Conservation (phyloP, 2,888 invertebrate genomes). For the Habrosyne pyritoides region DNA sequence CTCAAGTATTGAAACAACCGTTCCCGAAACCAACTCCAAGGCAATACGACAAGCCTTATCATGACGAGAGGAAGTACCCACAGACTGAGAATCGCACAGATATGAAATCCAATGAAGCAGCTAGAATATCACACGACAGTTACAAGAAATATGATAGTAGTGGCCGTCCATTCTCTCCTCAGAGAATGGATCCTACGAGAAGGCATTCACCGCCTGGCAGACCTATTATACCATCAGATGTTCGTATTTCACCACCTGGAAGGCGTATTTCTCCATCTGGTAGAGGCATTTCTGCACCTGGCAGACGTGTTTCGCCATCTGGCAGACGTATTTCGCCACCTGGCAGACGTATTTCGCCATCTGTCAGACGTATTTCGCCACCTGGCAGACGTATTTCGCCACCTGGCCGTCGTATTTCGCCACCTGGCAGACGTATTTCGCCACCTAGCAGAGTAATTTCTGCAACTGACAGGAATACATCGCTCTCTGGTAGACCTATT, state of each 20-base stretch:
- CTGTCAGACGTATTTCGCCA: slow-evolving; percentile 23
- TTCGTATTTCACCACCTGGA: slow-evolving; percentile 2
- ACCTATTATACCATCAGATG: slow-evolving; percentile 15
- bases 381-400: slow-evolving; percentile 28
- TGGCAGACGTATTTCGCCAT: slow-evolving; percentile 10
- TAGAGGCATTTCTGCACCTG: slow-evolving; percentile 4
- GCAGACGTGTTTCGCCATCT: slow-evolving; percentile 12
- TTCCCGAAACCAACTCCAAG: slow-evolving; percentile 14
- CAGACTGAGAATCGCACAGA: slow-evolving; percentile 27
- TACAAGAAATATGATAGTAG: slow-evolving; percentile 15
- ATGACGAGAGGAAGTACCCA: slow-evolving; percentile 36
- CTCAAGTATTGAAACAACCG: slow-evolving; percentile 27
- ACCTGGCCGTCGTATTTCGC: slow-evolving; percentile 20
- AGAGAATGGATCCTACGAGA: slow-evolving; percentile 27
- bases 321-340: slow-evolving; percentile 16
- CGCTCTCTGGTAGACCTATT: slow-evolving; percentile 18
- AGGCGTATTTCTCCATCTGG: slow-evolving; percentile 17
- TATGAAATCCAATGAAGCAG: slow-evolving; percentile 4
- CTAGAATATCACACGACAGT: slow-evolving; percentile 25
- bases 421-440: slow-evolving; percentile 10
- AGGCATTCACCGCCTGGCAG: slow-evolving; percentile 21
- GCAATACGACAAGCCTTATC: slow-evolving; percentile 29
- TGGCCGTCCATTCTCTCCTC: background rate
- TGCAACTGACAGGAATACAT: slow-evolving; percentile 16
- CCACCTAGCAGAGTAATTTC: slow-evolving; percentile 16